phyloP scores from a whole-genome alignment of 2,113 vertebrate genomes.

The Zapornia atra region DNA sequence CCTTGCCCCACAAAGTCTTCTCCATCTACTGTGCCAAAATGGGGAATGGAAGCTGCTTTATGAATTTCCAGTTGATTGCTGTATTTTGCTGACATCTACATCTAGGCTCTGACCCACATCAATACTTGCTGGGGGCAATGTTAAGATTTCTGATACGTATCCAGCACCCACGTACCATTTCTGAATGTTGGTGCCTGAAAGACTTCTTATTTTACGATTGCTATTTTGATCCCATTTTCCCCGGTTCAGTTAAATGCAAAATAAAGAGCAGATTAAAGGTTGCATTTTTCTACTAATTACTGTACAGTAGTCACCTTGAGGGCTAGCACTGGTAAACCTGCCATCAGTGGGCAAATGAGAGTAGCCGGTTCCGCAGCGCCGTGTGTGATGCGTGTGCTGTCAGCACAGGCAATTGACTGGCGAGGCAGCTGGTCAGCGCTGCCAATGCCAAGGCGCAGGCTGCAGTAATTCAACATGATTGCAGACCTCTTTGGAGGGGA shows the following conservation, averaged over 20 bases:
- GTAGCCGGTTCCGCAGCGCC: not conserved
- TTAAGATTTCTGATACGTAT: not conserved
- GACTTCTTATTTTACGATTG: not conserved
- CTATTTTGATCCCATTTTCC: not conserved
- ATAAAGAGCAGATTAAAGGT: not conserved
- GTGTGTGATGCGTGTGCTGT: not conserved
- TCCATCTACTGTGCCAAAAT: not conserved
- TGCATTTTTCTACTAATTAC: not conserved
- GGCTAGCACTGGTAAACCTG: rapidly evolving
- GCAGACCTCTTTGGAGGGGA: not conserved
- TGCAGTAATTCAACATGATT: not conserved
- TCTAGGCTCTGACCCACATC: not conserved
- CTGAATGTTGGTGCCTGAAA: not conserved
- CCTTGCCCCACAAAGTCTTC: rapidly evolving
- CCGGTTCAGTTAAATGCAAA: not conserved
- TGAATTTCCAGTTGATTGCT: not conserved
- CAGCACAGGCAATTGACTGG: not conserved
- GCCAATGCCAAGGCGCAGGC: not conserved
- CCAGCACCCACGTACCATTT: not conserved
- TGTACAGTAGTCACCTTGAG: not conserved
- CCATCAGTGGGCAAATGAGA: not conserved
- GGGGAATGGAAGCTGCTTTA: not conserved
- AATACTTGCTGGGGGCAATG: not conserved
- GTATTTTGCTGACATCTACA: not conserved
- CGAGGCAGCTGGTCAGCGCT: not conserved